Evolutionary conservation across 1,140 invertebrate species (phyloP).

Genomic region (Aleiodes sp.): DNA sequence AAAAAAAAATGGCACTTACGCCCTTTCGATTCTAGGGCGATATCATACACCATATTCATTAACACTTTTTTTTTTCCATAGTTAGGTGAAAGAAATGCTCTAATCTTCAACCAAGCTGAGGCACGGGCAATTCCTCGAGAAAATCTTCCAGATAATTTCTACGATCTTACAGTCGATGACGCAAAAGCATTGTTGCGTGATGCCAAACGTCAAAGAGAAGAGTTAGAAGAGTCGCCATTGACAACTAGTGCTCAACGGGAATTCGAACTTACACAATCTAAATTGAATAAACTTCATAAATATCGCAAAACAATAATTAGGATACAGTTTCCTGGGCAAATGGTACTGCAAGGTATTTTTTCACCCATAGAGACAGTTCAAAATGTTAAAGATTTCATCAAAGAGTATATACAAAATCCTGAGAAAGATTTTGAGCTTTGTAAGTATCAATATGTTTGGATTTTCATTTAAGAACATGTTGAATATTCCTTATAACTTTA

Average conservation of each 20-base stretch:
- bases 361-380: constrained; percentile 74
- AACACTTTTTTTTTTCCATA: constrained; percentile 52
- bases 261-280: constrained; percentile 70
- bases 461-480: not conserved
- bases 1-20: too few species aligned
- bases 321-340: constrained; percentile 82
- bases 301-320: constrained; percentile 80
- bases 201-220: constrained; percentile 70
- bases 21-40: too few species aligned
- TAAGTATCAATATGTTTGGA: constrained; percentile 65
- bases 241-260: constrained; percentile 72
- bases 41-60: too few species aligned
- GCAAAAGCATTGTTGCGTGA: constrained; percentile 76
- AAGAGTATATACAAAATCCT: constrained; percentile 71
- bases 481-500: constrained; percentile 25
- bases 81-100: constrained; percentile 76
- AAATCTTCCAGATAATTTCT: constrained; percentile 85
- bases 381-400: constrained; percentile 76
- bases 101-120: constrained; percentile 74
- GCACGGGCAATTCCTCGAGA: constrained; percentile 66
- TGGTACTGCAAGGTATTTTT: constrained; percentile 84
- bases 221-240: constrained; percentile 74
- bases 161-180: constrained; percentile 82
- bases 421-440: constrained; percentile 77
- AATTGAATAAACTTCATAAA: constrained; percentile 69